Conservation (phyloP, 2,113 vertebrate genomes). For the Marmota monax region DNA sequence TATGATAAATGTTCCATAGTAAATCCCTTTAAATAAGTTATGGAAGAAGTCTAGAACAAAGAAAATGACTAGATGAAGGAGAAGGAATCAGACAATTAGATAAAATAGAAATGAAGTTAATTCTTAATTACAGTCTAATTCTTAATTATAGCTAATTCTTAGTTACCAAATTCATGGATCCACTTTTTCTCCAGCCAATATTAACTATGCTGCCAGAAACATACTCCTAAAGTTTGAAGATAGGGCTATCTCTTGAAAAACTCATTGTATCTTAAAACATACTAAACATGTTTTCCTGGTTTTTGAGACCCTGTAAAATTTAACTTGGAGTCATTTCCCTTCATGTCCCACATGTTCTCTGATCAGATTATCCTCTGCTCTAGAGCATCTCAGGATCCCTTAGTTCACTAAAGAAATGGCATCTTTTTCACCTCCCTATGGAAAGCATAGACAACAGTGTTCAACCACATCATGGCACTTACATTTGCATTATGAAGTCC, state of each 20-base stretch:
- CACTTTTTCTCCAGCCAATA: not conserved
- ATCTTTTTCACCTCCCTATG: not conserved
- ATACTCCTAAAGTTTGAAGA: not conserved
- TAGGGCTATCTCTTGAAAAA: not conserved
- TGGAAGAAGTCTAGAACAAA: not conserved
- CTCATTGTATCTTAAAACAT: not conserved
- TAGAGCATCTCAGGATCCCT: not conserved
- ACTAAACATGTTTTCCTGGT: not conserved
- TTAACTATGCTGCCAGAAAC: not conserved
- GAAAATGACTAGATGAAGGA: not conserved
- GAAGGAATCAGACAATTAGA: not conserved
- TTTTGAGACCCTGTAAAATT: not conserved
- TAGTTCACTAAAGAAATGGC: not conserved
- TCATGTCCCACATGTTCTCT: not conserved
- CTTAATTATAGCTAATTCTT: too few relatives aligned
- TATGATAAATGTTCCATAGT: not conserved
- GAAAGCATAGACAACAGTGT: not conserved
- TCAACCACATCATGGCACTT: not conserved
- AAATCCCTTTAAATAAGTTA: slow-evolving; percentile 17
- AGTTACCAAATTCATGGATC: not conserved
- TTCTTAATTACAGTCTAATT: not conserved
- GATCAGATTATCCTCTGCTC: not conserved
- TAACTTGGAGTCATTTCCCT: not conserved
- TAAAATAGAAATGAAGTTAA: slow-evolving; percentile 20
- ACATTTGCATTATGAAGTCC: not conserved